Evolutionary conservation across 2,888 invertebrate genomes (phyloP).

Genomic region (Atrina japonica): DNA sequence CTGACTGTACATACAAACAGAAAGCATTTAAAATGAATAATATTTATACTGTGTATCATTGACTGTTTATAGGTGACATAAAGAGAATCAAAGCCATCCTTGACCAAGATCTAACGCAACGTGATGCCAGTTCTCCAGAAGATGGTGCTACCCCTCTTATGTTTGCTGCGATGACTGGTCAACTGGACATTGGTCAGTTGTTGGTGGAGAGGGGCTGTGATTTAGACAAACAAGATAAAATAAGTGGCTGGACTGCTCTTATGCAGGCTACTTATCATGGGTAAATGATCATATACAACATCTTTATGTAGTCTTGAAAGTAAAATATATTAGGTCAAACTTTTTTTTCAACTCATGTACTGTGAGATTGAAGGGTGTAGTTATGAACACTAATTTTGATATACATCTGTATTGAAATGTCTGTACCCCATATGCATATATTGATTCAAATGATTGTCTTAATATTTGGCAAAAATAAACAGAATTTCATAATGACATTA

Average conservation of each 20-base stretch:
- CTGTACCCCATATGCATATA: no score
- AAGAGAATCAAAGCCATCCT: slow-evolving; percentile 74
- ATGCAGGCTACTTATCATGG: slow-evolving; percentile 82
- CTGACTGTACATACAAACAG: no score
- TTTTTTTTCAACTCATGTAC: not conserved
- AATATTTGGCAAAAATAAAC: no score
- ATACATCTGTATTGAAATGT: no score
- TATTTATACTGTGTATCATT: no score
- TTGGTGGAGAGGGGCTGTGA: slow-evolving; percentile 79
- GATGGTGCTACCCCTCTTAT: slow-evolving; percentile 81
- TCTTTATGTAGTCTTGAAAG: not conserved
- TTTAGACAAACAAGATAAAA: slow-evolving; percentile 79
- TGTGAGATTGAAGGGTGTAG: not conserved
- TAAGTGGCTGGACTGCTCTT: slow-evolving; percentile 81
- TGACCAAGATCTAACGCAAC: slow-evolving; percentile 73
- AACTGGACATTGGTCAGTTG: slow-evolving; percentile 78
- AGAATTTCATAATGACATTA: no score
- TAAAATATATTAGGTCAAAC: not conserved
- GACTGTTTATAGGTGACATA: slow-evolving; percentile 71
- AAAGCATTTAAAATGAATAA: no score
- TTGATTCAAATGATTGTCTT: no score
- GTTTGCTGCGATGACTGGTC: slow-evolving; percentile 81
- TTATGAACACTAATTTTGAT: no score
- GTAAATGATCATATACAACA: slow-evolving; percentile 56
- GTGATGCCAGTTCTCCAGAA: slow-evolving; percentile 75